Evolutionary conservation across 1,140 invertebrate species (phyloP).

Genomic region (Macrostomum lignano): DNA sequence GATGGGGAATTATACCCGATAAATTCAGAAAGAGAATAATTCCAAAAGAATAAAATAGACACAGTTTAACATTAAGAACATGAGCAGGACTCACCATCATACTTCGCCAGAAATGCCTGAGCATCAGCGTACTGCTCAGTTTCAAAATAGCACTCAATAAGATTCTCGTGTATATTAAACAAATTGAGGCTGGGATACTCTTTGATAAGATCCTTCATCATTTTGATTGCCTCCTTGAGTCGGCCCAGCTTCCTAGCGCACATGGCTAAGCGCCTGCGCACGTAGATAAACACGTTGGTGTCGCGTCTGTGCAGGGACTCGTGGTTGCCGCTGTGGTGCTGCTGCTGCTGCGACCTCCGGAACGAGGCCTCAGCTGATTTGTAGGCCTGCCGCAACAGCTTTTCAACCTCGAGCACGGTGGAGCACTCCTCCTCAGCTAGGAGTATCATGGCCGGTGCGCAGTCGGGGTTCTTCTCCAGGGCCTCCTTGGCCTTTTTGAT

Average conservation of each 20-base stretch:
- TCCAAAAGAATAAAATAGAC: too few relatives aligned
- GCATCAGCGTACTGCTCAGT: slow-evolving; percentile 86
- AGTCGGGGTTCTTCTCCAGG: slow-evolving; percentile 56
- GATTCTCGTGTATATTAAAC: slow-evolving; percentile 80
- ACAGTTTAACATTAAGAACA: too few relatives aligned
- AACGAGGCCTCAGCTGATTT: slow-evolving; percentile 62
- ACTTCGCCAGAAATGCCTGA: slow-evolving; percentile 73
- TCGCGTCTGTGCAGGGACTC: slow-evolving; percentile 54
- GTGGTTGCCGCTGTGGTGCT: slow-evolving; percentile 43
- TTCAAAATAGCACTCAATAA: slow-evolving; percentile 74
- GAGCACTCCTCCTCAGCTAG: slow-evolving; percentile 80
- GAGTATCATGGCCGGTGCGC: slow-evolving; percentile 71
- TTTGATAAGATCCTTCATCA: slow-evolving; percentile 82
- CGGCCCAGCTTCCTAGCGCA: slow-evolving; percentile 64
- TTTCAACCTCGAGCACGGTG: slow-evolving; percentile 56
- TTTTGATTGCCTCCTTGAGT: slow-evolving; percentile 73
- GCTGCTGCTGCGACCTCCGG: slow-evolving; percentile 44
- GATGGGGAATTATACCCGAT: too few relatives aligned
- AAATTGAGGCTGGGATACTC: slow-evolving; percentile 87
- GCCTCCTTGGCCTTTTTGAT: slow-evolving; percentile 71
- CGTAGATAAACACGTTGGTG: slow-evolving; percentile 75
- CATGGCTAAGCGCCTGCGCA: slow-evolving; percentile 73
- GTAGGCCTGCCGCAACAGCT: slow-evolving; percentile 52
- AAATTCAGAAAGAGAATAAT: too few relatives aligned
- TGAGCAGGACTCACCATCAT: slow-evolving; percentile 40